Evolutionary conservation across 2,113 vertebrate genomes (phyloP), one percentile per base, ranked within the genome.

Genomic region (Apistogramma diplotaenia): DNA sequence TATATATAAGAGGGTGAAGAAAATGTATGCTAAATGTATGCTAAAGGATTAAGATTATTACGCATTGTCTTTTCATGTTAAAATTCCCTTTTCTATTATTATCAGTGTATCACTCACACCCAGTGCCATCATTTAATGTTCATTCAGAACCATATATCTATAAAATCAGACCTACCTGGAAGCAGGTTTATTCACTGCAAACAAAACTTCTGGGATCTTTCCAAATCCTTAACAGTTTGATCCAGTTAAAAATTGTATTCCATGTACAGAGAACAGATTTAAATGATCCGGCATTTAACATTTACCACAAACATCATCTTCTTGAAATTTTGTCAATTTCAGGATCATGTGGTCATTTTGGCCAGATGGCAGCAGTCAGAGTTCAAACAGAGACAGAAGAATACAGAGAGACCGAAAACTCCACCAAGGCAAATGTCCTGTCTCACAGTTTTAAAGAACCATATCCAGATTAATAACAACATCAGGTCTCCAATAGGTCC

Each of bases 1-100:
- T 13, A 65, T 46, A 18, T 0, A 46, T 3, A 43, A 40, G 60
- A n/a, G 58, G 3, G 0, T 0, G 1, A 12, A 33, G 33, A 60
- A 27, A 6, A n/a, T n/a, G n/a, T n/a, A n/a, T n/a, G n/a, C n/a
- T n/a, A n/a, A n/a, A n/a, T n/a, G 58, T 19, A 51, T 19, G 18
- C 18, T 18, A 4, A 2, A 0, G 3, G 21, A 65, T 65, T 21
- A 21, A 25, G 35, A 65, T 25, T 0, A 65, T 16, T 15, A 43
- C 5, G 13, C 16, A 49, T 49, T 51, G 7, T 3, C 11, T 27
- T 67, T 46, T 27, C 62, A 8, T 46, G 21, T 67, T 0, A 46
- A 65, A 65, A 40, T 27, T 25, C 21, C 11, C 3, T 67, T 46
- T 19, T 46, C 27, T 40, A 46, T 23, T 46, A 3, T 0, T 1